A percentile compares a stretch with the other conserved stretches of the same genome.
phyloP scores from a whole-genome alignment of 2,113 vertebrate genomes.

The Campylomormyrus tamandua region DNA sequence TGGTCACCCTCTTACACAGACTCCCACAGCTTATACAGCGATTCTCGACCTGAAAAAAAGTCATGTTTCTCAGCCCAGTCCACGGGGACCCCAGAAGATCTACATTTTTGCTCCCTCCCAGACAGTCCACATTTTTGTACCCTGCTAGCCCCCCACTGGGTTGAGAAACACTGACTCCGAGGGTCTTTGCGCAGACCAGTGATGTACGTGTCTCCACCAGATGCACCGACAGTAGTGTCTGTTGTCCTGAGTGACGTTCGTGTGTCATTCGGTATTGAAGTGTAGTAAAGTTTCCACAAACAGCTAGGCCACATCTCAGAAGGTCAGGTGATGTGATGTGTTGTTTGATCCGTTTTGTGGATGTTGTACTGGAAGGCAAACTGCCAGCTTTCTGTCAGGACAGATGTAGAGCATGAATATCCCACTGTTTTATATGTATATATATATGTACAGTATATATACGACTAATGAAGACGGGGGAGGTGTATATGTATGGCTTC shows the following conservation, averaged over 20 bases:
- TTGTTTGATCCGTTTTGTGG: not conserved
- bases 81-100: not conserved
- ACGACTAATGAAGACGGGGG: not conserved
- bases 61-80: not conserved
- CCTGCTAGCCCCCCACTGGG: not conserved
- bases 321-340: not conserved
- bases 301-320: not conserved
- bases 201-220: not conserved
- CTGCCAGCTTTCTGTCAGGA: not conserved
- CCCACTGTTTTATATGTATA: not conserved
- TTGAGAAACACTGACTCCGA: not conserved
- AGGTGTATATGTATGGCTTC: not conserved
- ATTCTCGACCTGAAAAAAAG: not conserved
- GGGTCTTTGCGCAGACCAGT: not conserved
- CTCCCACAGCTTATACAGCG: not conserved
- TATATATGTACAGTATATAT: not conserved
- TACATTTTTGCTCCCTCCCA: not conserved
- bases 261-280: not conserved
- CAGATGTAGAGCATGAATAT: conserved; percentile 14
- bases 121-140: not conserved
- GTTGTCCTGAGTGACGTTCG: not conserved
- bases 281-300: not conserved
- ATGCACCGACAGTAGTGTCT: not conserved
- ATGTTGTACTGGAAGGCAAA: conserved; percentile 1
- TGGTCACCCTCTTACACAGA: not conserved